Conservation (phyloP, 2,797 vertebrate genomes). For the Sebastes goodei region DNA sequence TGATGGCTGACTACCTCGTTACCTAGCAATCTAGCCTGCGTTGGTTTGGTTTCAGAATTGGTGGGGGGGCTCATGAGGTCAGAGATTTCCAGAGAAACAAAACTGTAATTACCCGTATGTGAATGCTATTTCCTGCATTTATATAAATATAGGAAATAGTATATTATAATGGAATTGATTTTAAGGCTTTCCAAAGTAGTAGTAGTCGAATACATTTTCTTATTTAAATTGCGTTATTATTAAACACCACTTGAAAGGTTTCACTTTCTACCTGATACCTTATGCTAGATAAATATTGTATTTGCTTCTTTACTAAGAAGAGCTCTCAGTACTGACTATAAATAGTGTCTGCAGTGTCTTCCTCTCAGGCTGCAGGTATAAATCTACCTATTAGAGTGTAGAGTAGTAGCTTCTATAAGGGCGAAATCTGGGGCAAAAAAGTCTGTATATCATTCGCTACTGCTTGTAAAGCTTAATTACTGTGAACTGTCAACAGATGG, state of each 20-base stretch:
- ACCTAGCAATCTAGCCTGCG: too few species aligned
- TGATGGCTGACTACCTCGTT: too few species aligned
- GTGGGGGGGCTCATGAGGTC: not conserved
- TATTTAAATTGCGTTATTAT: not conserved
- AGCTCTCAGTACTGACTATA: not conserved
- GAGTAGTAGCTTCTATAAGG: not conserved
- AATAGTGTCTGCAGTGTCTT: not conserved
- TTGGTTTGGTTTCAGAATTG: not conserved
- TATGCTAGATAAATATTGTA: not conserved
- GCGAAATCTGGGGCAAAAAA: not conserved
- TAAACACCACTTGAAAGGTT: not conserved
- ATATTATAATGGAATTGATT: not conserved
- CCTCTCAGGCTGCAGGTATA: not conserved
- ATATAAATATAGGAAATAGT: not conserved
- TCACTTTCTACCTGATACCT: not conserved
- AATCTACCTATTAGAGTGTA: not conserved
- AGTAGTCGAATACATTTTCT: not conserved
- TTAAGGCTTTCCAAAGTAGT: not conserved
- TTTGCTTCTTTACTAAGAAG: not conserved
- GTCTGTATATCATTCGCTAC: not conserved
- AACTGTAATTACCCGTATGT: not conserved
- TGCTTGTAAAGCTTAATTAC: not conserved
- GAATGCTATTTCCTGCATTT: not conserved
- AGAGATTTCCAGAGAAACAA: not conserved
- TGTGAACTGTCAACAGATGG: not conserved